Base-by-base conservation (phyloP, 1,140 invertebrate genomes). In the Drosophila simulans region DNA sequence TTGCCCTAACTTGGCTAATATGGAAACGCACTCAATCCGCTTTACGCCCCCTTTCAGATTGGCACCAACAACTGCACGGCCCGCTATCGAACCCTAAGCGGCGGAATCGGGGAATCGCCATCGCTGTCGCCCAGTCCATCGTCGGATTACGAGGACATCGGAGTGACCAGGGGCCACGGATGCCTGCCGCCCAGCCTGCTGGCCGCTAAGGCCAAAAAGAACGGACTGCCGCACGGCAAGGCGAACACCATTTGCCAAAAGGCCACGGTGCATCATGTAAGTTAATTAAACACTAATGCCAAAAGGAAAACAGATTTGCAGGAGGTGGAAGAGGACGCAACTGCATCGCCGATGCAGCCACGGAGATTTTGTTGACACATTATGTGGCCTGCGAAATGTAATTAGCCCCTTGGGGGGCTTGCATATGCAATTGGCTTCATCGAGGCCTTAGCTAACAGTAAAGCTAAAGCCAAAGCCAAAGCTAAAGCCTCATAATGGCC, bases 221-320 rank as follows among this genome's bases (percentile, higher is more conserved):
- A 92, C 62, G 91, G 91, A 13, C 39, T 90, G 48, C 83, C 90
- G 25, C 91, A 92, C 55, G 65, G 65, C 68, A 92, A 92, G 90
- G 91, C 88, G 76, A 92, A 92, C 51, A 92, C 90, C 37, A 92
- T 92, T 75, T 92, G 92, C 63, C 92, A 92, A 69, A 92, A 92
- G 71, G 92, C 91, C 56, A 92, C 91, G 56, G 91, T 92, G 72
- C 92, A 92, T 91, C 92, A 92, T 80, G 92, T 92, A 92, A 92
- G 92, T 92, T 81, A 80, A 92, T 91, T 91, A 91, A 86, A 77
- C 75, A 58, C 64, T 70, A 56, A 77, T 49, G 39, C 49, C 37
- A 4, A 35, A 1, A 4, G 17, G 35, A 37, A 22, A 53, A 20
- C 51, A 53, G 12, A 27, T 46, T 46, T 64, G 39, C 22, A 59